Evolutionary conservation across 2,888 invertebrate species (phyloP), one percentile per base, ranked within the genome.

Genomic region (Microchrysa polita): DNA sequence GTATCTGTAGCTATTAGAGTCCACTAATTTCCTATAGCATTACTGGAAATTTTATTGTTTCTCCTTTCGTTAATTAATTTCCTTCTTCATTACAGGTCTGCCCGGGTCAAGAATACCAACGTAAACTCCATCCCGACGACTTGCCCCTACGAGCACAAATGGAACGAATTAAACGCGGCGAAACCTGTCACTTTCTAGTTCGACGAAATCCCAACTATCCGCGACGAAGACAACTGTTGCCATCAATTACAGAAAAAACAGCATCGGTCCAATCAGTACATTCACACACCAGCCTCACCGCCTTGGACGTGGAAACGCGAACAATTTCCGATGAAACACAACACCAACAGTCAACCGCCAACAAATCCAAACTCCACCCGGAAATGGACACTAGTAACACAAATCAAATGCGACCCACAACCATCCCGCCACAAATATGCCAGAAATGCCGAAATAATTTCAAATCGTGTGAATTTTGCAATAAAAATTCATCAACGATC

Each of bases 51-150:
- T 42, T 12, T 42, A 42, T 48, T 14, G 52, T n/a, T 53, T 53
- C 12, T 44, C 48, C 71, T 77, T 83, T 84, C 9, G n/a, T n/a
- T n/a, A n/a, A n/a, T n/a, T n/a, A n/a, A n/a, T 34, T 34, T 34
- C 27, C 27, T 34, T 5, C 27, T 7, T 2, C 27, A 34, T 34
- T 34, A 34, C 83, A 89, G 89, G 89, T 90, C 27, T 90, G 90
- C 80, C 90, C 91, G 76, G 91, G 92, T 7, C 93, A 93, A 83
- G 94, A 94, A 83, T 94, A 94, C 85, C 94, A 95, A 84, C 89
- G 95, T 74, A 94, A 95, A 85, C 85, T 95, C 48, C 94, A 95
- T 83, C 93, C 93, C 0, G 94, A 95, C 78, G 95, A 95, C 83
- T 87, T 92, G 76, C 95, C 95, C 0, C 86, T 95, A 23, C 88